phyloP scores from a whole-genome alignment of 2,888 invertebrate species.

The Caenorhabditis sp. region DNA sequence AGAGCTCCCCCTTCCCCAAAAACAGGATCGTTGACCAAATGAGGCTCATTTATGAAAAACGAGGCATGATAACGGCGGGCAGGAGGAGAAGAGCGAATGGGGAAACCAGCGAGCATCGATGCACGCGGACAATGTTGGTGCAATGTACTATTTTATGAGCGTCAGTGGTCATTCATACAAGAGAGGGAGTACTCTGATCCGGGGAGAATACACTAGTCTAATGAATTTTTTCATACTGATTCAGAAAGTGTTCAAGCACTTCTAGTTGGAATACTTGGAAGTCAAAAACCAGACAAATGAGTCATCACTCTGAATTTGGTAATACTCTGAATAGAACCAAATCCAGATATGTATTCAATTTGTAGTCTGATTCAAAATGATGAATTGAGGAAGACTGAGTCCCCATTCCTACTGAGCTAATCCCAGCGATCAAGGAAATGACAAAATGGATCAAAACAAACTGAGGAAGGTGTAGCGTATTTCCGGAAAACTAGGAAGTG shows the following conservation, averaged over 20 bases:
- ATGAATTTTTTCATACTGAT: neutral
- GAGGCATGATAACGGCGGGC: constrained; percentile 48
- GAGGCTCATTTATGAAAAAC: constrained; percentile 44
- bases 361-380: neutral
- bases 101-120: neutral
- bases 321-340: too few relatives aligned
- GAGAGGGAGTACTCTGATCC: neutral
- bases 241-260: neutral
- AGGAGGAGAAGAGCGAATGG: neutral
- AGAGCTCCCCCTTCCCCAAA: constrained; percentile 21
- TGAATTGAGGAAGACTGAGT: neutral
- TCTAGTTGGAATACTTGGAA: neutral
- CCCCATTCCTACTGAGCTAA: neutral
- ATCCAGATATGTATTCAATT: neutral
- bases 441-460: neutral
- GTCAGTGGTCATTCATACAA: constrained; percentile 23
- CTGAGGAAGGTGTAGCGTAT: neutral
- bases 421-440: neutral
- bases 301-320: neutral
- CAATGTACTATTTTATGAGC: constrained; percentile 46
- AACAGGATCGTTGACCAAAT: constrained; percentile 63
- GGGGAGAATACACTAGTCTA: neutral
- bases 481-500: neutral
- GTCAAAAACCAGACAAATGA: neutral
- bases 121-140: constrained; percentile 17